These are phyloP conservation scores for Chlorops oryzae DNA, from an alignment of 1,140 invertebrate species.

Conservation along the genomic window DNA sequence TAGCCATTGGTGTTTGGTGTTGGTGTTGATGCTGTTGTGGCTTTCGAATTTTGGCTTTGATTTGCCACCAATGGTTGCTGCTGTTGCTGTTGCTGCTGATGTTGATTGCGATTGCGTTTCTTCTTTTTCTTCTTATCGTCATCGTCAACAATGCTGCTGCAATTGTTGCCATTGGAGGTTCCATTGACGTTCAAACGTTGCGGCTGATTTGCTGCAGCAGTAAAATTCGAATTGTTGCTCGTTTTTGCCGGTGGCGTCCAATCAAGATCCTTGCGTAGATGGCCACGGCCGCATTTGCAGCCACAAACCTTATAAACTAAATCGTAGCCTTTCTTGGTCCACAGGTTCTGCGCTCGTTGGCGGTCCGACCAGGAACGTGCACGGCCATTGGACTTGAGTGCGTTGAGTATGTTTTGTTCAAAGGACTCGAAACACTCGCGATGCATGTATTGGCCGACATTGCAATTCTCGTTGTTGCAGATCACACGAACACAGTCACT, in stretches of 20 bases:
- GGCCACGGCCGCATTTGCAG: constrained; percentile 81
- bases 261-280: constrained; percentile 89
- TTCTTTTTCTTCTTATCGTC: constrained; percentile 68
- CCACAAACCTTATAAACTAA: constrained; percentile 84
- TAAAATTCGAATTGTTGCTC: constrained; percentile 27
- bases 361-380: constrained; percentile 90
- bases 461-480: constrained; percentile 92
- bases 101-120: constrained; percentile 54
- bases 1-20: constrained; percentile 22
- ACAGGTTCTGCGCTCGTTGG: constrained; percentile 88
- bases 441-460: constrained; percentile 86
- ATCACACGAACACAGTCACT: constrained; percentile 78
- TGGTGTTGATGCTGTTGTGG: constrained; percentile 23
- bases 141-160: constrained; percentile 14
- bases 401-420: constrained; percentile 82
- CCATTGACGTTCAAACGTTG: constrained; percentile 16
- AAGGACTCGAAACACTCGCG: constrained; percentile 89
- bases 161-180: constrained; percentile 16
- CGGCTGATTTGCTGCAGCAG: constrained; percentile 15
- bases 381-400: constrained; percentile 80
- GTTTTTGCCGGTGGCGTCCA: constrained; percentile 66
- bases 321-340: constrained; percentile 97
- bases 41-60: too few relatives aligned
- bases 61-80: too few relatives aligned
- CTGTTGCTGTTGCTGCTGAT: constrained; percentile 47